Percentiles rank a stretch among this genome's conserved stretches.
Evolutionary conservation across 2,888 invertebrate species (phyloP).

Genomic region (Philaethria dido): DNA sequence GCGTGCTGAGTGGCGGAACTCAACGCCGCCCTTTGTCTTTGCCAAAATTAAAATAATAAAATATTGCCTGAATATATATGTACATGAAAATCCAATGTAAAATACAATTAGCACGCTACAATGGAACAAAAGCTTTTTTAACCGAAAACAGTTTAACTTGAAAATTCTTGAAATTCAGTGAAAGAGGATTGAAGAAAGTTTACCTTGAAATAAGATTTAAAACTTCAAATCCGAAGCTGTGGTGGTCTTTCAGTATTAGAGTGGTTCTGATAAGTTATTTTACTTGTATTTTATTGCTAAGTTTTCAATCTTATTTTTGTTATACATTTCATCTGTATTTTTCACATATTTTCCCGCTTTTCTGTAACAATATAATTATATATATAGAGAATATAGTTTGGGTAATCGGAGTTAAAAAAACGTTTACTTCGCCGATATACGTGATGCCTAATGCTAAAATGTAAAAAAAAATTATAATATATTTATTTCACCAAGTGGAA

Average conservation of each 20-base stretch:
- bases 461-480: too few relatives aligned
- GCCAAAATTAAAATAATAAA: too few relatives aligned
- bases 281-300: neutral
- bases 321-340: neutral
- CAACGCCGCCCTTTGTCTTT: too few relatives aligned
- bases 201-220: constrained; percentile 12
- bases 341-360: neutral
- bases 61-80: neutral
- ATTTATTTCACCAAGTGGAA: too few relatives aligned
- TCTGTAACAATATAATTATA: too few relatives aligned
- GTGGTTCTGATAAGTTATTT: constrained; percentile 3
- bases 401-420: too few relatives aligned
- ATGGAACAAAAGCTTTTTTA: neutral
- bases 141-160: neutral
- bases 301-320: neutral
- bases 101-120: neutral
- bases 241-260: neutral
- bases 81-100: neutral
- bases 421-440: too few relatives aligned
- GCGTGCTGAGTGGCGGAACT: too few relatives aligned
- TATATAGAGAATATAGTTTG: too few relatives aligned
- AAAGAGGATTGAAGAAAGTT: constrained; percentile 5
- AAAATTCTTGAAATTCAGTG: neutral
- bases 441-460: too few relatives aligned
- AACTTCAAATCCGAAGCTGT: neutral